These are phyloP conservation scores for Amyelois transitella DNA, from an alignment of 1,140 invertebrate genomes.

Conservation along the genomic window DNA sequence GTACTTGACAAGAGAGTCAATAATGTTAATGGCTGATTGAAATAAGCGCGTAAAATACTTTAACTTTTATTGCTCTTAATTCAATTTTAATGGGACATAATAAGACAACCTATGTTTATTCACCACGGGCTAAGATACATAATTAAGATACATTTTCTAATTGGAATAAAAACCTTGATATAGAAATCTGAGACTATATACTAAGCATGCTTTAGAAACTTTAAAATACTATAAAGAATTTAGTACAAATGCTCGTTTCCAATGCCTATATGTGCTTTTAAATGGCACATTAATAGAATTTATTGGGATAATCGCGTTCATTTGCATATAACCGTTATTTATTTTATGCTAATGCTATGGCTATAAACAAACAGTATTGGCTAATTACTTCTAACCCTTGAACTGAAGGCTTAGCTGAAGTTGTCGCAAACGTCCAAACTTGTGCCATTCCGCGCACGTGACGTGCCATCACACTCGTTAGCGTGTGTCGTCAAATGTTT, in stretches of 20 bases:
- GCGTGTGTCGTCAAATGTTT: not conserved
- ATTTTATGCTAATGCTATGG: not conserved
- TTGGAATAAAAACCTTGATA: too few relatives aligned
- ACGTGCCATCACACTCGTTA: slow-evolving; percentile 10
- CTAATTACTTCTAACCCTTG: slow-evolving; percentile 24
- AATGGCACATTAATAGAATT: not conserved
- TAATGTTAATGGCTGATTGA: slow-evolving; percentile 20
- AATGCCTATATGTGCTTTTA: too few relatives aligned
- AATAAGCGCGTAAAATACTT: not conserved
- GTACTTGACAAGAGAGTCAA: slow-evolving; percentile 22
- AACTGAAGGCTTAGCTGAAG: slow-evolving; percentile 2
- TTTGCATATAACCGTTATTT: not conserved
- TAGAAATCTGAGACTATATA: too few relatives aligned
- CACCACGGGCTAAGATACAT: too few relatives aligned
- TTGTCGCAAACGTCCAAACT: slow-evolving; percentile 18
- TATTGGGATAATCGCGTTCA: not conserved
- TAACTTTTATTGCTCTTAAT: too few relatives aligned
- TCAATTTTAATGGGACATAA: too few relatives aligned
- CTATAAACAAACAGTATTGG: slow-evolving; percentile 4
- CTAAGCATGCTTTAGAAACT: too few relatives aligned
- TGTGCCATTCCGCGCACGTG: slow-evolving; percentile 19
- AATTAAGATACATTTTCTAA: too few relatives aligned
- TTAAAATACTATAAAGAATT: too few relatives aligned
- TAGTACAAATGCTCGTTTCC: too few relatives aligned
- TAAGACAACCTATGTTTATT: too few relatives aligned